Evolutionary conservation across 1,140 invertebrate species (phyloP).

Genomic region (Pseudomyrmex concolor): DNA sequence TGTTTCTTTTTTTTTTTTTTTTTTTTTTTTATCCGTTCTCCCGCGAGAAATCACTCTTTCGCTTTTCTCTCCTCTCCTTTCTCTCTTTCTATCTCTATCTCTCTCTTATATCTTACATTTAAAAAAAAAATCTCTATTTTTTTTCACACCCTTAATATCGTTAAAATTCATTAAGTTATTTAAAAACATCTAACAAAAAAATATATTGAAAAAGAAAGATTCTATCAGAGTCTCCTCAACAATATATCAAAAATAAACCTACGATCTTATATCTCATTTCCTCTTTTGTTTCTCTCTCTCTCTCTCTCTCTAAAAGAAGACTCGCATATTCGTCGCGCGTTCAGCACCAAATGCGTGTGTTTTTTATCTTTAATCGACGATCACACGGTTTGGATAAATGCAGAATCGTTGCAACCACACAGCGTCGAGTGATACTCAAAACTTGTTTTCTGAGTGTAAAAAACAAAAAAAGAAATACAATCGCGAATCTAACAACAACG

Average conservation of each 20-base stretch:
- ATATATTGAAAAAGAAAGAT: constrained; percentile 78
- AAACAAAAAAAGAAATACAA: background rate
- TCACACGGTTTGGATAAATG: background rate
- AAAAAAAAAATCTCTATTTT: constrained; percentile 55
- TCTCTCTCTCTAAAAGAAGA: constrained; percentile 40
- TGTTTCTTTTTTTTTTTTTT: background rate
- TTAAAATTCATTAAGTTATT: constrained; percentile 85
- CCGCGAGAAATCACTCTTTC: constrained; percentile 64
- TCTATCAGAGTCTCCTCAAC: constrained; percentile 81
- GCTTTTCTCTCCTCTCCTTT: constrained; percentile 41
- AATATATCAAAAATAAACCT: constrained; percentile 85
- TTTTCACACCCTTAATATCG: constrained; percentile 75
- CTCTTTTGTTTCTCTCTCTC: constrained; percentile 59
- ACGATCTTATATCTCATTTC: constrained; percentile 77
- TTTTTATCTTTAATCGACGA: background rate
- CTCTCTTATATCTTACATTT: constrained; percentile 64
- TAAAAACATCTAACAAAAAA: constrained; percentile 83
- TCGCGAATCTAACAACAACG: background rate
- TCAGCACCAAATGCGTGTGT: constrained; percentile 26
- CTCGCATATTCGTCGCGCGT: background rate
- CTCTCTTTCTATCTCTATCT: constrained; percentile 58
- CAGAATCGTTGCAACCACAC: too few species aligned
- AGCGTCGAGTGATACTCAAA: background rate
- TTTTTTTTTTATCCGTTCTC: constrained; percentile 3
- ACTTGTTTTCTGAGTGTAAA: too few species aligned